Conservation (phyloP, 64 coral and sea anemone species). For the Pachyseris speciosa region DNA sequence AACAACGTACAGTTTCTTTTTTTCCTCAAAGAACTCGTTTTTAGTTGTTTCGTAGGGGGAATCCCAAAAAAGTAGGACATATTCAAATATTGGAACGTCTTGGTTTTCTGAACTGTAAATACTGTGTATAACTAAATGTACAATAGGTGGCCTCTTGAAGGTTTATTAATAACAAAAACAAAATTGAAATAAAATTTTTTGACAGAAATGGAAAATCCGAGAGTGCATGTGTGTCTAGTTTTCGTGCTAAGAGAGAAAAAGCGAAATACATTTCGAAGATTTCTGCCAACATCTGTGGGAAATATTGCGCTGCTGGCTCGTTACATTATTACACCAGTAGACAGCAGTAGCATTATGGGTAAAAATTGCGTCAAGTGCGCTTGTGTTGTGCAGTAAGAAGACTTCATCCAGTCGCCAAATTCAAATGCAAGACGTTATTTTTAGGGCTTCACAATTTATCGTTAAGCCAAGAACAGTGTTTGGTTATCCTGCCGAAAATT, state of each 20-base stretch:
- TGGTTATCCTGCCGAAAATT: conserved; percentile 31
- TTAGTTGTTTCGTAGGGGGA: not conserved
- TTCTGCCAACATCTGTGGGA: not conserved
- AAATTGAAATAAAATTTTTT: conserved; percentile 23
- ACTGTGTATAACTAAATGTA: conserved; percentile 12
- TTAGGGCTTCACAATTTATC: not conserved
- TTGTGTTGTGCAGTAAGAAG: too few relatives aligned
- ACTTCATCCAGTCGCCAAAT: not conserved
- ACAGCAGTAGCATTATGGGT: too few relatives aligned
- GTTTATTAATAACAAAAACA: not conserved
- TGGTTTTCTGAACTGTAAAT: conserved; percentile 10
- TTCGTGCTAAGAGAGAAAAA: not conserved
- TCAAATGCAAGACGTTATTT: not conserved
- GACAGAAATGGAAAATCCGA: too few relatives aligned
- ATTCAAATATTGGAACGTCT: not conserved
- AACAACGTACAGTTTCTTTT: too few relatives aligned
- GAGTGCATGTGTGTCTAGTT: too few relatives aligned
- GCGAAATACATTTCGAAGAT: not conserved
- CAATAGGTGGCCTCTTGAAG: not conserved
- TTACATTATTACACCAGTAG: too few relatives aligned
- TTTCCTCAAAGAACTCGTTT: not conserved
- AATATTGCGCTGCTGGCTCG: not conserved
- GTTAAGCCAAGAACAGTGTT: not conserved
- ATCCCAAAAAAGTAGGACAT: not conserved
- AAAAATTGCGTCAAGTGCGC: not conserved